phyloP scores from a whole-genome alignment of 2,888 invertebrate species.

The Craniophora ligustri region DNA sequence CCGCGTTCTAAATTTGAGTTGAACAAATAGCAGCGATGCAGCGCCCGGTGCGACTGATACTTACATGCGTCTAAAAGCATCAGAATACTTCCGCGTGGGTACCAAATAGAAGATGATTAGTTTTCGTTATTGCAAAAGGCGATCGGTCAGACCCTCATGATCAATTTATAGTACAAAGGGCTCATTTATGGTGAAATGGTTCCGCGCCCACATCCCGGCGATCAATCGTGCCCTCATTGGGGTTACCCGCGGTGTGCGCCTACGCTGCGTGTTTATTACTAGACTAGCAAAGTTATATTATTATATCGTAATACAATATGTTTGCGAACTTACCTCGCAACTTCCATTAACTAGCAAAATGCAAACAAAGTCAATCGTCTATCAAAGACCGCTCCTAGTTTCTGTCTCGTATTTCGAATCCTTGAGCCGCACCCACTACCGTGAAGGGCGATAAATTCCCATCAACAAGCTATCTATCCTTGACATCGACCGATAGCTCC shows the following conservation, averaged over 20 bases:
- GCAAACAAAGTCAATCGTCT: constrained; percentile 68
- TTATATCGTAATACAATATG: constrained; percentile 55
- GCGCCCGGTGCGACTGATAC: constrained; percentile 10
- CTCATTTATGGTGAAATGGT: constrained; percentile 76
- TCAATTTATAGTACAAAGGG: constrained; percentile 84
- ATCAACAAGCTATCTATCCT: constrained; percentile 82
- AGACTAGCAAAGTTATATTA: constrained; percentile 38
- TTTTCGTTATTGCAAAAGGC: constrained; percentile 80
- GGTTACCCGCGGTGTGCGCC: constrained; percentile 69
- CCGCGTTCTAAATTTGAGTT: constrained; percentile 65
- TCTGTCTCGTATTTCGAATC: constrained; percentile 75
- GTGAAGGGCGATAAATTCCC: constrained; percentile 80
- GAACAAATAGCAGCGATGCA: constrained; percentile 60
- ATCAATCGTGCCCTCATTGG: constrained; percentile 85
- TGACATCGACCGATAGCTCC: constrained; percentile 78
- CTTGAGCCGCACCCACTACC: constrained; percentile 74
- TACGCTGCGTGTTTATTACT: constrained; percentile 62
- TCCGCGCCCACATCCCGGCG: constrained; percentile 77
- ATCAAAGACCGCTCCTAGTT: constrained; percentile 78
- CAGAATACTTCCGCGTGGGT: constrained; percentile 48
- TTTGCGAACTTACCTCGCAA: constrained; percentile 65
- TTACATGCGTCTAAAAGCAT: constrained; percentile 14
- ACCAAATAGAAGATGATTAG: constrained; percentile 56
- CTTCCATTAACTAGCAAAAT: constrained; percentile 78
- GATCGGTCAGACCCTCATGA: constrained; percentile 80